phyloP scores from a whole-genome alignment of 2,113 vertebrate genomes.

The Nymphicus hollandicus region DNA sequence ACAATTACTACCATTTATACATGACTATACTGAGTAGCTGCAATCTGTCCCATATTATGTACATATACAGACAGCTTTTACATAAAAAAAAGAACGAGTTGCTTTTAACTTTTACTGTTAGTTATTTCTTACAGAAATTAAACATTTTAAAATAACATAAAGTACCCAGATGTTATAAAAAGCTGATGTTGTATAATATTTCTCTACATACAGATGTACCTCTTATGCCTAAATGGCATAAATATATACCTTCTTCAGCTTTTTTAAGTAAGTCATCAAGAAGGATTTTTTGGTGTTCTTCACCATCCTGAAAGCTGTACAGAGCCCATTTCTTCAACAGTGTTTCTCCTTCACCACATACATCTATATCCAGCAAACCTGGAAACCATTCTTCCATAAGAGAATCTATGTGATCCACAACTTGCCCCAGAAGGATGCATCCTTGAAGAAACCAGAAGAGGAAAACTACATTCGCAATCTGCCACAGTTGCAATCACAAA shows the following conservation, averaged over 20 bases:
- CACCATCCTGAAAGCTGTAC: slow-evolving; percentile 89
- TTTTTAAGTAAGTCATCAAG: slow-evolving; percentile 88
- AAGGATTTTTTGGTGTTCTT: slow-evolving; percentile 85
- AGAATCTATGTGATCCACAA: slow-evolving; percentile 96
- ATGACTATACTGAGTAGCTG: neutral
- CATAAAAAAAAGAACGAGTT: neutral
- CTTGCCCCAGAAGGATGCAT: slow-evolving; percentile 89
- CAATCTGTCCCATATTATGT: neutral
- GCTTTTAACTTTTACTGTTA: neutral
- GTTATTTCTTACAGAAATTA: neutral
- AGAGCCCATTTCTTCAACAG: slow-evolving; percentile 94
- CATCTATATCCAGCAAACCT: slow-evolving; percentile 88
- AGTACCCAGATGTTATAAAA: neutral
- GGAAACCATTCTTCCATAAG: slow-evolving; percentile 98
- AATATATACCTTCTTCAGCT: slow-evolving; percentile 80
- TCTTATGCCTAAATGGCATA: neutral
- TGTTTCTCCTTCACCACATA: slow-evolving; percentile 90
- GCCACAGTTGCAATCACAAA: neutral
- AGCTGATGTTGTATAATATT: neutral
- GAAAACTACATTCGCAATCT: neutral
- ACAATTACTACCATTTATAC: neutral
- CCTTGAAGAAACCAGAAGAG: slow-evolving; percentile 71
- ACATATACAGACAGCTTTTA: neutral
- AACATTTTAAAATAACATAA: neutral
- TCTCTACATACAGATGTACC: neutral